Evolutionary conservation across 1,140 invertebrate genomes (phyloP), one percentile per base, ranked within the genome.

Genomic region (Chironomus tepperi): DNA sequence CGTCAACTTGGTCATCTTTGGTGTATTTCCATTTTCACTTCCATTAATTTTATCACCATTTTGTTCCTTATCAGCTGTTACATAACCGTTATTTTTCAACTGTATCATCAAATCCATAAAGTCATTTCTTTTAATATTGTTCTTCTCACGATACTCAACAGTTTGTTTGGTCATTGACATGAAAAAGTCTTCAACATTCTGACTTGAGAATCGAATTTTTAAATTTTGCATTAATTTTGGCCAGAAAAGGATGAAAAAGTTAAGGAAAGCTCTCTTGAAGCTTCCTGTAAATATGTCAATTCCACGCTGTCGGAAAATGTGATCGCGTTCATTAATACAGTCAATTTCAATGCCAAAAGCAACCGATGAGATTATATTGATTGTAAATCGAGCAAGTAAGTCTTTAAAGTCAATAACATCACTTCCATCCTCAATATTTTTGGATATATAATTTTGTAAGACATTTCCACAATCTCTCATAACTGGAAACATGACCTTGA

Each of bases 281-380:
- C 43, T 73, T 9, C 75, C 9, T 73, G 75, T 74, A 16, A 80
- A 78, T 7, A 79, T 43, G 47, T 76, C 77, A 72, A 75, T 79
- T 15, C 80, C 79, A 72, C 79, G 77, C 43, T 75, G 7, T 57
- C 79, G 75, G 74, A 81, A 80, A 67, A 76, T 73, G 9, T 77
- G 77, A 74, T 81, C 76, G 16, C 77, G 75, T 73, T 79, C 74
- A 24, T 77, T 77, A n/a, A 80, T 77, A 19, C 78, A 77, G 64
- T 80, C 80, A 8, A 76, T 77, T 16, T 81, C 78, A 9, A 83
- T 76, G 12, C 82, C 82, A 77, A 83, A 82, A 24, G 80, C 80
- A 73, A 78, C 79, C 0, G 79, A 80, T 12, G 76, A 80, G n/a
- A 82, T 82, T 7, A 80, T 78, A 70, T 81, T 79, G 0, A 79